Evolutionary conservation across 2,888 invertebrate species (phyloP), one percentile per base, ranked within the genome.

Genomic region (Cotesia congregata): DNA sequence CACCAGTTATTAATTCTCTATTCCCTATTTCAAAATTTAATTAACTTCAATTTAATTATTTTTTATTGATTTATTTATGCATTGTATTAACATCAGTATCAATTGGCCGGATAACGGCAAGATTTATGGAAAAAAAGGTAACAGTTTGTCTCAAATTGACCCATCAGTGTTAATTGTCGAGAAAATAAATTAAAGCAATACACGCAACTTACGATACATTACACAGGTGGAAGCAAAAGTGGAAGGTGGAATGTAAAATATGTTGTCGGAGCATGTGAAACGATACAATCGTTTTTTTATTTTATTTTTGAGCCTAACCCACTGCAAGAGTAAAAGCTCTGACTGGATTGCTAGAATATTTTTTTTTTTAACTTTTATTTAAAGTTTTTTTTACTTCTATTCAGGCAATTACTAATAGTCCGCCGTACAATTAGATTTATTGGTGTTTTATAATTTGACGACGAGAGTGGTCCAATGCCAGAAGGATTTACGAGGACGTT

Each of bases 151-250:
- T 65, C 65, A 75, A 80, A 85, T 85, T 85, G 83, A 85, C 80
- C 80, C 84, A 82, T 85, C 83, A 82, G 80, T 82, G 82, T 81
- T 86, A 86, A 87, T 87, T 86, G 86, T 86, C 83, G 85, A 81
- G 79, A 82, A 86, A 87, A 88, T 84, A 85, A 87, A 88, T 88
- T 87, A 86, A 87, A 85, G 83, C 82, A 79, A 78, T 80, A 82
- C 88, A 87, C 86, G 87, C 86, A 84, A 87, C 85, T 84, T 85
- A 84, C 85, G 86, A 86, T 85, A 87, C 87, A 85, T 87, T 87
- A 85, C 80, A 81, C 83, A 78, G 82, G 83, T 84, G 85, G 85
- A 79, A 77, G 76, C 74, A 67, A 78, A 70, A 72, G 50, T 40
- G 76, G 72, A 81, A 78, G 78, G 7, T 50, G 50, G 50, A 79